phyloP scores from a whole-genome alignment of 2,797 vertebrate species.

The Aulostomus chinensis region DNA sequence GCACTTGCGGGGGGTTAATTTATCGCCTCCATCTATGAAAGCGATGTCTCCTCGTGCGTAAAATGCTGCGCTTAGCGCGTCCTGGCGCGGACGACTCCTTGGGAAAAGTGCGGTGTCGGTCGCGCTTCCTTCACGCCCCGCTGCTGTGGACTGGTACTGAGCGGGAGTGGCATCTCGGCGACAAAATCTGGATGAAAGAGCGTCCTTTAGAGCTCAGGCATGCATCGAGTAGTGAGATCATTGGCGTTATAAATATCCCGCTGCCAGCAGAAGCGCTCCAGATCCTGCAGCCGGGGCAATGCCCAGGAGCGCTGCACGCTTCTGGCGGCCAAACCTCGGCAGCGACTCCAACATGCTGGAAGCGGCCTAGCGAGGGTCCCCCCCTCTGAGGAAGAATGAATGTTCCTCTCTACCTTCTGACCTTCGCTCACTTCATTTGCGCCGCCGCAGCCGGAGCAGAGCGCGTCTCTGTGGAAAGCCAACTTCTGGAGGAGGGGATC shows the following conservation, averaged over 20 bases:
- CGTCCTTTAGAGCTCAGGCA: conserved; percentile 79
- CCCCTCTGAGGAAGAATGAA: conserved; percentile 85
- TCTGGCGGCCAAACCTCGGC: conserved; percentile 42
- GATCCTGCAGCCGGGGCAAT: conserved; percentile 76
- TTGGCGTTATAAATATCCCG: conserved; percentile 91
- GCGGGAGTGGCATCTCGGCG: conserved; percentile 64
- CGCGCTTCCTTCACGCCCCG: too few relatives aligned
- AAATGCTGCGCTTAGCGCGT: conserved; percentile 66
- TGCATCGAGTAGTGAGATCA: conserved; percentile 87
- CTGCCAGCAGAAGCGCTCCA: conserved; percentile 64
- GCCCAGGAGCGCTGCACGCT: conserved; percentile 70
- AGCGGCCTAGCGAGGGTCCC: conserved; percentile 56
- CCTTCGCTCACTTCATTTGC: conserved; percentile 80
- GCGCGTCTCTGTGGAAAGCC: conserved; percentile 60
- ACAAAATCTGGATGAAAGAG: conserved; percentile 56
- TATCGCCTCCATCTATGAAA: conserved; percentile 12
- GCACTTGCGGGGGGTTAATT: too few relatives aligned
- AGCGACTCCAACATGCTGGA: conserved; percentile 63
- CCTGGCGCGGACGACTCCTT: conserved; percentile 45
- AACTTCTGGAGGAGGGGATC: conserved; percentile 58
- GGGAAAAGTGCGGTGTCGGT: conserved; percentile 43
- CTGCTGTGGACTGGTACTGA: too few relatives aligned
- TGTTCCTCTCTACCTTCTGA: conserved; percentile 78
- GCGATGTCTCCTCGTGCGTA: conserved; percentile 68
- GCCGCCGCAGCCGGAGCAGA: conserved; percentile 70